A percentile compares a stretch with the other conserved stretches of the same genome.
These are phyloP conservation scores for Rhamphomyia laevipes DNA, from an alignment of 2,888 invertebrate species.

Conservation along the genomic window DNA sequence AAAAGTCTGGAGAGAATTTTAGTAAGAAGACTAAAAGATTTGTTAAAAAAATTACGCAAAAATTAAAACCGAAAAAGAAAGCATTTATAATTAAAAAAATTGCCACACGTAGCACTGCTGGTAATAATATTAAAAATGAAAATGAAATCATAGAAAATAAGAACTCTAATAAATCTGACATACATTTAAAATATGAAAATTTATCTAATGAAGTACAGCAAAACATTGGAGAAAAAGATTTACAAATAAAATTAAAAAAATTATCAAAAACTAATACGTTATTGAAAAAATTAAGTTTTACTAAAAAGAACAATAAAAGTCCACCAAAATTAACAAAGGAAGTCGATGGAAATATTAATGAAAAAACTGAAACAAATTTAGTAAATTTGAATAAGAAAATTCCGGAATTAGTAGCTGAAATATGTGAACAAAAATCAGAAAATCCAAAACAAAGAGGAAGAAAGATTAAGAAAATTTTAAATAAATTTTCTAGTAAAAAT, in stretches of 20 bases:
- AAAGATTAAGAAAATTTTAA: conserved; percentile 5
- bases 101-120: not conserved
- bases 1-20: conserved; percentile 10
- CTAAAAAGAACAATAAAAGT: not conserved
- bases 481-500: too few species aligned
- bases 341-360: not conserved
- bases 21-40: conserved; percentile 16
- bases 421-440: not conserved
- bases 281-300: not conserved
- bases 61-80: conserved; percentile 7
- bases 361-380: not conserved
- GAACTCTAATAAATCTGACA: too few species aligned
- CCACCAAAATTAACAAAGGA: not conserved
- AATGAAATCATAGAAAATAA: too few species aligned
- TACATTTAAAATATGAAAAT: too few species aligned
- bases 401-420: not conserved
- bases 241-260: not conserved
- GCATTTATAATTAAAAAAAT: not conserved
- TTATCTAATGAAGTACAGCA: too few species aligned
- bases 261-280: not conserved
- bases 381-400: not conserved
- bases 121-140: not conserved
- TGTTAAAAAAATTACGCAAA: conserved; percentile 14
- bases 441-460: conserved; percentile 3
- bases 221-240: conserved; percentile 9